phyloP scores from a whole-genome alignment of 2,888 invertebrate genomes.

The Allygus modestus region DNA sequence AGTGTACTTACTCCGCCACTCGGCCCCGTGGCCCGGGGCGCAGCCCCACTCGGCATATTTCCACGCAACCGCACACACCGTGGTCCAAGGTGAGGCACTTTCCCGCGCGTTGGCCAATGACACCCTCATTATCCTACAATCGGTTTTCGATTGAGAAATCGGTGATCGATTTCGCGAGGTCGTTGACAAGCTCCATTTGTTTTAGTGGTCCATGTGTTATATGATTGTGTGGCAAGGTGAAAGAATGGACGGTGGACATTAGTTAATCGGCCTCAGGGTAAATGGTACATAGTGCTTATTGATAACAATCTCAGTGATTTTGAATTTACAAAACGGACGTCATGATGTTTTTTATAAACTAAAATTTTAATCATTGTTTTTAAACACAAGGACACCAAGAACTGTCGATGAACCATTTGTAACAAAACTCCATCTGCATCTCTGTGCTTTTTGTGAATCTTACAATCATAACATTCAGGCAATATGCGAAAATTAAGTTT shows the following conservation, averaged over 20 bases:
- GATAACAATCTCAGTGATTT: neutral
- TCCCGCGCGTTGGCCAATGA: slow-evolving; percentile 27
- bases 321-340: too few species aligned
- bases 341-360: too few species aligned
- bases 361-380: too few species aligned
- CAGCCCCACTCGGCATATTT: neutral
- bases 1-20: neutral
- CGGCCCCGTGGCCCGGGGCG: neutral
- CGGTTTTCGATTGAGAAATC: slow-evolving; percentile 33
- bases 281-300: neutral
- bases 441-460: too few species aligned
- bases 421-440: too few species aligned
- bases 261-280: neutral
- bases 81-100: slow-evolving; percentile 32
- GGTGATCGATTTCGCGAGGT: slow-evolving; percentile 20
- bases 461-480: too few species aligned
- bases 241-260: neutral
- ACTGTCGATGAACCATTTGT: too few species aligned
- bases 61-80: slow-evolving; percentile 3
- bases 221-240: neutral
- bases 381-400: too few species aligned
- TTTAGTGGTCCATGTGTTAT: slow-evolving; percentile 15
- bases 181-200: slow-evolving; percentile 32
- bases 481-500: too few species aligned
- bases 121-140: slow-evolving; percentile 45